Base-by-base conservation (phyloP, 2,797 vertebrate genomes). In the Agapornis canus region DNA sequence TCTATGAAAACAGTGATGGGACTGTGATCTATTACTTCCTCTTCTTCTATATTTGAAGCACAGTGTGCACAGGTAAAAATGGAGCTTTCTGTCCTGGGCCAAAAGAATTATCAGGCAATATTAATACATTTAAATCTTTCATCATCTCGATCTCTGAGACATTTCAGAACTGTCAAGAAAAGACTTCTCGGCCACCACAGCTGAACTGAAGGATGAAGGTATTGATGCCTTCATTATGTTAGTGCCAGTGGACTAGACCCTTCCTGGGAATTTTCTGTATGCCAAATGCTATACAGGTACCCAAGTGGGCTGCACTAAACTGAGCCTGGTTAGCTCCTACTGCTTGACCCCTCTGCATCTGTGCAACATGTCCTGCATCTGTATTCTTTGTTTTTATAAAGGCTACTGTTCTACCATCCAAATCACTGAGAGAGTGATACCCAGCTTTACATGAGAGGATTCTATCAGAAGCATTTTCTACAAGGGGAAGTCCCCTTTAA, bases 281-380 rank as follows among this genome's bases (percentile, higher is more conserved):
- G 70, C 26, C 65, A 66, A 77, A 64, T 4, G 6, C 4, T 39
- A 57, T 20, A 12, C 17, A 25, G 0, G 1, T 11, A 35, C 5
- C 2, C 16, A 23, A 40, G 16, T 4, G 18, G 39, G 21, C 39
- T 70, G 15, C 32, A 48, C 21, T 57, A 66, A 69, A 56, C 11
- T 19, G 40, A 37, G 13, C 21, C 13, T 0, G 0, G 1, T 56
- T 68, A 57, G 5, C 21, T 86, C 16, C 61, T 39, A 9, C 4
- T 39, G 13, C 18, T 64, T 66, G 61, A 68, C 4, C 7, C 22
- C 5, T 52, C 42, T 19, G 18, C 20, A 35, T 16, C n/a, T 49
- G 10, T 81, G 56, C 48, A 65, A 39, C 10, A 3, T 11, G 22
- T 86, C 27, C 63, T 69, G 22, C 19, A 45, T 47, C 42, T 70